phyloP scores from a whole-genome alignment of 2,797 vertebrate genomes.

The Smutsia gigantea region DNA sequence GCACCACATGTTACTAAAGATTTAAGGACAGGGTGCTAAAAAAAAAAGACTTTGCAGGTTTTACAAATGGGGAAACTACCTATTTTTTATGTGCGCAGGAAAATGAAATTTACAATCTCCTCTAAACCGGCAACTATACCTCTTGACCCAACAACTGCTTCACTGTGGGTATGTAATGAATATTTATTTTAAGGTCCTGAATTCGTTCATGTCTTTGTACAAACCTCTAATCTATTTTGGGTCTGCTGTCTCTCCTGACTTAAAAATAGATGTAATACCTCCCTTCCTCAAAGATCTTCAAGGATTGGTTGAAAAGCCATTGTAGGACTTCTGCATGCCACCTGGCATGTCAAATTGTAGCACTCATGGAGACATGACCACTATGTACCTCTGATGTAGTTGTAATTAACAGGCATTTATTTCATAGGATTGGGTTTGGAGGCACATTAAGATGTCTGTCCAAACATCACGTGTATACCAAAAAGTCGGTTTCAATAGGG shows the following conservation, averaged over 20 bases:
- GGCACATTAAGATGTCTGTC: accelerated
- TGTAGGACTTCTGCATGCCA: accelerated
- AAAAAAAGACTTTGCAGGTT: constrained; percentile 46
- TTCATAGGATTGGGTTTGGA: background rate
- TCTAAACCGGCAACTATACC: background rate
- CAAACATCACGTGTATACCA: accelerated
- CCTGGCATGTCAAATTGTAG: accelerated
- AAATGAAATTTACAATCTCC: constrained; percentile 37
- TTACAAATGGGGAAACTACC: background rate
- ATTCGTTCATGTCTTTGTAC: constrained; percentile 58
- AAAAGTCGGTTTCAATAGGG: background rate
- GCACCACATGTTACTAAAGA: background rate
- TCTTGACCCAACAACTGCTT: constrained; percentile 7
- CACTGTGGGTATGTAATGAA: background rate
- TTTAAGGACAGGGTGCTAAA: constrained; percentile 56
- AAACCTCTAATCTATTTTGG: constrained; percentile 43
- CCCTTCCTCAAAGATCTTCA: background rate
- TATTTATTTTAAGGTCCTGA: constrained; percentile 49
- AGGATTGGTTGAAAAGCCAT: background rate
- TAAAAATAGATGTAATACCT: background rate
- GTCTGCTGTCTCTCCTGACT: background rate
- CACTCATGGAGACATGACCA: background rate
- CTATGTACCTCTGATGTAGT: background rate
- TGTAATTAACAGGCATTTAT: background rate
- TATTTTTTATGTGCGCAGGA: background rate